phyloP scores from a whole-genome alignment of 2,797 vertebrate genomes.

The Pyrrhura leucotis region DNA sequence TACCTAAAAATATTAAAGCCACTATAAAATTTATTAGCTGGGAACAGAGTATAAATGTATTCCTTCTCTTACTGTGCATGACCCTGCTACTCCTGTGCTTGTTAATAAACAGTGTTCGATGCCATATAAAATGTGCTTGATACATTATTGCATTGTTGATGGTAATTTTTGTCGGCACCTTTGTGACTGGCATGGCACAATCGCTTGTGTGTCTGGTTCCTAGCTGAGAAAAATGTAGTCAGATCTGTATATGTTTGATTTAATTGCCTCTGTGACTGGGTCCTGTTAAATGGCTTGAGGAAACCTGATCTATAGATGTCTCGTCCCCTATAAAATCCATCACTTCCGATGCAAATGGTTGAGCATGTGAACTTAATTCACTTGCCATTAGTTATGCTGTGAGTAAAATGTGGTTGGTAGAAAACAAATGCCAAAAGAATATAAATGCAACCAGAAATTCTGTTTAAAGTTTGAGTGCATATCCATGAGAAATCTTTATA shows the following conservation, averaged over 20 bases:
- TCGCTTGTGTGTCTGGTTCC: neutral
- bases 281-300: conserved; percentile 8
- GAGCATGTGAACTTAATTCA: conserved; percentile 30
- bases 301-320: conserved; percentile 43
- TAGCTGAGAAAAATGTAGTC: neutral
- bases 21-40: conserved; percentile 60
- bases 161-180: conserved; percentile 54
- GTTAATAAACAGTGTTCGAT: conserved; percentile 24
- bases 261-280: conserved; percentile 38
- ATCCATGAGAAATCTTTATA: neutral
- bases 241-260: neutral
- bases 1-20: conserved; percentile 38
- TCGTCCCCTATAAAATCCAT: conserved; percentile 28
- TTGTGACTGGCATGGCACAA: neutral
- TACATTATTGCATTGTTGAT: neutral
- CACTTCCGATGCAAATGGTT: conserved; percentile 11
- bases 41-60: conserved; percentile 23
- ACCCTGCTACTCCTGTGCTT: neutral
- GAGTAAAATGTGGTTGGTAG: neutral
- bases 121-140: conserved; percentile 5
- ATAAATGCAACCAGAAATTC: neutral
- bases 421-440: neutral
- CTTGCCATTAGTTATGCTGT: neutral
- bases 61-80: conserved; percentile 2
- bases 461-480: neutral